A percentile compares a stretch with the other conserved stretches of the same genome.
phyloP scores from a whole-genome alignment of 2,797 vertebrate species.

The Gambusia yucatana region DNA sequence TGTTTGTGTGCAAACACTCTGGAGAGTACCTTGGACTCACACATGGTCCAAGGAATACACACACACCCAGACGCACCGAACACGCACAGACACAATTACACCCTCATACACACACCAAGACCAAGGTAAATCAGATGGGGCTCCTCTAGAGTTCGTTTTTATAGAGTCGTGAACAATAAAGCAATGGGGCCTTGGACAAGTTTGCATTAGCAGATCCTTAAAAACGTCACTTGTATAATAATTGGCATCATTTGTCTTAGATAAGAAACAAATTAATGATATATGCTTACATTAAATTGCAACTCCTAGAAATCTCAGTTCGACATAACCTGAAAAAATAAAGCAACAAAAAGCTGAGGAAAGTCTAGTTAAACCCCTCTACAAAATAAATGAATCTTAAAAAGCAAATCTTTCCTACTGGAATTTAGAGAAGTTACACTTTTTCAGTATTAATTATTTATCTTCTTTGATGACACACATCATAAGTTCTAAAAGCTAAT shows the following conservation, averaged over 20 bases:
- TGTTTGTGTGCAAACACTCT: conserved; percentile 1
- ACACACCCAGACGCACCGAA: conserved; percentile 23
- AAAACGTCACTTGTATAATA: conserved; percentile 35
- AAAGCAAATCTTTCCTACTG: conserved; percentile 17
- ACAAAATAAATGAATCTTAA: not conserved
- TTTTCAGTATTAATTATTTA: conserved; percentile 40
- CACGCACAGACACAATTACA: conserved; percentile 26
- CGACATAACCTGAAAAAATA: not conserved
- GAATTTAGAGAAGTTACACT: conserved; percentile 42
- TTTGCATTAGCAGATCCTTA: conserved; percentile 73
- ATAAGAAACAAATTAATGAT: conserved; percentile 36
- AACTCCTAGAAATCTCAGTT: not conserved
- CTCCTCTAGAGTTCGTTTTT: conserved; percentile 66
- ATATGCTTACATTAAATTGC: conserved; percentile 19
- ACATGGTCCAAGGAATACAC: conserved; percentile 43
- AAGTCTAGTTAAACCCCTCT: conserved; percentile 3
- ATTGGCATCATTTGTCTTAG: conserved; percentile 25
- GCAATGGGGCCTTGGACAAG: conserved; percentile 69
- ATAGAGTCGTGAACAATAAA: conserved; percentile 76
- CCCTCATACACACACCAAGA: conserved; percentile 30
- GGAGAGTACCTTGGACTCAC: conserved; percentile 27
- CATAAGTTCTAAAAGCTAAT: conserved; percentile 47
- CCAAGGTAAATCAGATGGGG: conserved; percentile 70
- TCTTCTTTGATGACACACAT: conserved; percentile 43
- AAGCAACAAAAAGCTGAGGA: not conserved